These are phyloP conservation scores for Euspilapteryx auroguttella DNA, from an alignment of 2,888 invertebrate genomes.

Conservation along the genomic window DNA sequence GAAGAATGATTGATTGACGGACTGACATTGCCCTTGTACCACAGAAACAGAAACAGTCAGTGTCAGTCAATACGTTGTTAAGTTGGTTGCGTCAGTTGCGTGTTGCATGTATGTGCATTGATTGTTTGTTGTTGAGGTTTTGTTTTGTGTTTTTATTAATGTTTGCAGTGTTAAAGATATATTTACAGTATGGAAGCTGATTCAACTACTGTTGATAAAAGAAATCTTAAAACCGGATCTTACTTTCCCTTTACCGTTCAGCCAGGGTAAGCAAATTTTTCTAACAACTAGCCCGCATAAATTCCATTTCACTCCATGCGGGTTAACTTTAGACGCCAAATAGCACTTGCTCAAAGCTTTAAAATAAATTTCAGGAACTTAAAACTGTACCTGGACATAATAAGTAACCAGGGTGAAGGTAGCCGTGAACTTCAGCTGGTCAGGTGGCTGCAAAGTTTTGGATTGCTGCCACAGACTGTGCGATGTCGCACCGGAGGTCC, in stretches of 20 bases:
- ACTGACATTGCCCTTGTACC: too few relatives aligned
- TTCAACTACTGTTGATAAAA: constrained; percentile 42
- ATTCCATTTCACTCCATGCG: too few relatives aligned
- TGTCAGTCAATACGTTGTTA: too few relatives aligned
- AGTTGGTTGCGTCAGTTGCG: too few relatives aligned
- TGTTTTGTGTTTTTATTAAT: too few relatives aligned
- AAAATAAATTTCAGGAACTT: constrained; percentile 34
- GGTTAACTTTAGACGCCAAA: too few relatives aligned
- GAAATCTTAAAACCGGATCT: constrained; percentile 14
- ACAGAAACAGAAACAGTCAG: too few relatives aligned
- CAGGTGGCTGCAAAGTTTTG: constrained; percentile 26
- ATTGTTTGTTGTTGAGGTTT: too few relatives aligned
- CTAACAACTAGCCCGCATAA: background rate
- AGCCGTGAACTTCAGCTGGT: constrained; percentile 28
- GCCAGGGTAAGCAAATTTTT: constrained; percentile 20
- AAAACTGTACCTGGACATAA: constrained; percentile 26
- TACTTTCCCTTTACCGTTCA: constrained; percentile 27
- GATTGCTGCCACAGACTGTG: constrained; percentile 21
- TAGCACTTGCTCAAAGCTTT: too few relatives aligned
- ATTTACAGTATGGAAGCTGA: constrained; percentile 58
- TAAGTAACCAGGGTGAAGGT: constrained; percentile 16
- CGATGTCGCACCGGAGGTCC: constrained; percentile 24
- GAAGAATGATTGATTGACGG: too few relatives aligned
- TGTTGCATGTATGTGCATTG: too few relatives aligned
- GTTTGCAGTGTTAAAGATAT: too few relatives aligned